Evolutionary conservation across 2,888 invertebrate species (phyloP), one percentile per base, ranked within the genome.

Genomic region (Lumbricus terrestris): DNA sequence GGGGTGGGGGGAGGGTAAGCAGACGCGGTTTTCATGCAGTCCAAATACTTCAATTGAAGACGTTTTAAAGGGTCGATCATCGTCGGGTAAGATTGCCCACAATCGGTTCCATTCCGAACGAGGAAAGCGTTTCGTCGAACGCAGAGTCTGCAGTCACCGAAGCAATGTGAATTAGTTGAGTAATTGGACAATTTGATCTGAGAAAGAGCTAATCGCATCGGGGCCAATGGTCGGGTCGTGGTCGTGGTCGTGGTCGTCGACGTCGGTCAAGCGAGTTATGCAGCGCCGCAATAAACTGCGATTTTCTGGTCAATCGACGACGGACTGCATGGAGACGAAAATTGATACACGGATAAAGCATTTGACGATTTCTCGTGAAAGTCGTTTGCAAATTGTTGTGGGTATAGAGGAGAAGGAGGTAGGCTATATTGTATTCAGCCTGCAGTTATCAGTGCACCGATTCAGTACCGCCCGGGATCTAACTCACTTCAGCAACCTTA

Each of bases 311-410:
- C 69, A 69, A 69, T 69, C 69, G 69, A 69, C n/a, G 69, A n/a
- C n/a, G n/a, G n/a, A n/a, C n/a, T 1, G n/a, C 18, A 69, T n/a
- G n/a, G 69, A 69, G 69, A 69, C 5, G 69, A 69, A 69, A 69
- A 69, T 69, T 69, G 69, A 69, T 69, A 69, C 69, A 69, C 8
- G 69, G 69, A 69, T n/a, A 69, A 69, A 69, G 69, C 69, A 69
- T 69, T 69, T n/a, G 69, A n/a, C 69, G 85, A 8, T 69, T 40
- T n/a, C n/a, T n/a, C n/a, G n/a, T 34, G 89, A 90, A 69, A 69
- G 29, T 69, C n/a, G 16, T 69, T 69, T 29, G 47, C 29, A 11
- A n/a, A n/a, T n/a, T n/a, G n/a, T n/a, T n/a, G n/a, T n/a, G n/a
- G n/a, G n/a, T n/a, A n/a, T n/a, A n/a, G n/a, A 69, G 69, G 1